Conservation (phyloP, 1,140 invertebrate genomes). For the Sarcophaga peregrina region DNA sequence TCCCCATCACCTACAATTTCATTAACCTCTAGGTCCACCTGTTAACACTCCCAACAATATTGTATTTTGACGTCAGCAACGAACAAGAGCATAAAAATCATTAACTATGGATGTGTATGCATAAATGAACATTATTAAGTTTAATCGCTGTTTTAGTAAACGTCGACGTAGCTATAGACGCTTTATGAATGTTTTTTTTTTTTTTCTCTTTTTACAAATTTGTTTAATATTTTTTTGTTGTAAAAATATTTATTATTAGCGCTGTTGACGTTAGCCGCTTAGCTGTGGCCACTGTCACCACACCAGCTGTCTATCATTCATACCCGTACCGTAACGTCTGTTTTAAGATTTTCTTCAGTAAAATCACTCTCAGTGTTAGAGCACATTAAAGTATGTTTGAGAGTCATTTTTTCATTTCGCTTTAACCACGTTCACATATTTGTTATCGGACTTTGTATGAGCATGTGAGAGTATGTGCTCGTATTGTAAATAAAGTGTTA, state of each 20-base stretch:
- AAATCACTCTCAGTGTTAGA: too few species aligned
- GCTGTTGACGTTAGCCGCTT: neutral
- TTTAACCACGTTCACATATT: neutral
- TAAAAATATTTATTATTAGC: neutral
- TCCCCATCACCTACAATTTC: neutral
- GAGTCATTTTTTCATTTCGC: neutral
- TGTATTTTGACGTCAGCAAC: neutral
- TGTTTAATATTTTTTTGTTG: neutral
- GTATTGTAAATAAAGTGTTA: neutral
- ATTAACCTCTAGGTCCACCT: conserved; percentile 32
- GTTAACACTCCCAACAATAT: conserved; percentile 22
- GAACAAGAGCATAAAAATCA: neutral
- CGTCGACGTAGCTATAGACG: neutral
- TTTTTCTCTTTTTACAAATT: too few species aligned
- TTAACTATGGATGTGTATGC: neutral
- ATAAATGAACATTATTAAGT: neutral
- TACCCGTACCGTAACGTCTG: neutral
- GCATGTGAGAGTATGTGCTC: too few species aligned
- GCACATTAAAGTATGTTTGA: too few species aligned
- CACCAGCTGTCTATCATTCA: conserved; percentile 30
- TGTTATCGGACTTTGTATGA: too few species aligned
- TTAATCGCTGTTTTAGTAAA: neutral
- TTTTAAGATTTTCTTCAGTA: neutral
- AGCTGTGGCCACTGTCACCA: conserved; percentile 5
- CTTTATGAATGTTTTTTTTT: neutral